Base-by-base conservation (phyloP, 2,797 vertebrate genomes). In the Notoglanidium macrostoma region DNA sequence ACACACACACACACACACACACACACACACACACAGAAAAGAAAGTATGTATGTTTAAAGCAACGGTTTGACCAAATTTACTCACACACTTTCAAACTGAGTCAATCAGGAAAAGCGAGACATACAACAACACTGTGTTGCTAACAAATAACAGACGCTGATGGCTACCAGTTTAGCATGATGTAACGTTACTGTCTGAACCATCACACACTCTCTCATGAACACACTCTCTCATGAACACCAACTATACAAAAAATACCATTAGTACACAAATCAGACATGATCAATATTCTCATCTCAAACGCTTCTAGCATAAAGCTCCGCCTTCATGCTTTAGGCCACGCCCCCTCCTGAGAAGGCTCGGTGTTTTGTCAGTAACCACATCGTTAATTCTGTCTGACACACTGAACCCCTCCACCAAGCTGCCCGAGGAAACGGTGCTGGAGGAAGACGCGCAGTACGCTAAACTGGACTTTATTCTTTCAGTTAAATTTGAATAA, bases 1-100 rank as follows among this genome's bases (percentile, higher is more conserved):
- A 79, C 65, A 90, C 89, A 85, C 68, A 82, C 81, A 80, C 55
- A 86, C 90, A 83, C 88, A 91, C 89, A 90, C 78, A 44, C 55
- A n/a, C 78, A 63, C 78, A 61, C 78, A 63, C 78, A 63, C 79
- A 63, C 57, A 63, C 59, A 65, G 6, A 9, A 19, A 35, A 11
- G 32, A 40, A 23, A 40, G 29, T 26, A 51, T 15, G 32, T 7
- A 57, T 59, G 32, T 79, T 79, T 79, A 79, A 79, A 79, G 77
- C 32, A 40, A 79, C 77, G 46, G 73, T 51, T 51, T 54, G n/a
- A 11, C 1, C 5, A 17, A 17, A 19, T 29, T n/a, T n/a, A 51
- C 11, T 51, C 19, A 44, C 21, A 5, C 2, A 70, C 32, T 40
- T 35, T 70, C 68, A 70, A 3, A 21, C 29, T 40, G 63, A 70